Evolutionary conservation across 2,888 invertebrate species (phyloP).

Genomic region (Dynastes grantii): DNA sequence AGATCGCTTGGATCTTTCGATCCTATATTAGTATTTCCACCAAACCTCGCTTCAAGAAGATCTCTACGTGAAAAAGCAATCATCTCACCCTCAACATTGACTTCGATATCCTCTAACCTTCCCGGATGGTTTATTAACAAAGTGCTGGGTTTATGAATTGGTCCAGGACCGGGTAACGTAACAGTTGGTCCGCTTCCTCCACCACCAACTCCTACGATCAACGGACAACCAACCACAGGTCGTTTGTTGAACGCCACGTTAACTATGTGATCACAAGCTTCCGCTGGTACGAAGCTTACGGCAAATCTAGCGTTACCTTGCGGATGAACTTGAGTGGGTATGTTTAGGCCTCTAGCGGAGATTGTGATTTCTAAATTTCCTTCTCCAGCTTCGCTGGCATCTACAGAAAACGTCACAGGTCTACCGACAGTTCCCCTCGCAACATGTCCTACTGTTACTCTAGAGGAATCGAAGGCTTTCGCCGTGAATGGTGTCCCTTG

Average conservation of each 20-base stretch:
- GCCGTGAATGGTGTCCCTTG: constrained; percentile 92
- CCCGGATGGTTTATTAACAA: constrained; percentile 86
- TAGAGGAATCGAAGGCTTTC: constrained; percentile 94
- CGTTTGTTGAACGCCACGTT: constrained; percentile 98
- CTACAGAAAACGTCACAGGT: constrained; percentile 95
- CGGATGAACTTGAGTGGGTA: constrained; percentile 84
- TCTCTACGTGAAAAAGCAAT: neutral
- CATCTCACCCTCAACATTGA: constrained; percentile 93
- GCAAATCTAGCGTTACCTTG: constrained; percentile 90
- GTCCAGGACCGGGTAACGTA: constrained; percentile 81
- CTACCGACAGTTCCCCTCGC: constrained; percentile 90
- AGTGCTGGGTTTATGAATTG: constrained; percentile 80
- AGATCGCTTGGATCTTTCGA: too few relatives aligned
- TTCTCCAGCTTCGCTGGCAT: constrained; percentile 97
- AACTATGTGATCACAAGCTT: constrained; percentile 94
- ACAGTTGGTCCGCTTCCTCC: constrained; percentile 80
- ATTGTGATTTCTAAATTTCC: constrained; percentile 98
- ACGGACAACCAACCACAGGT: constrained; percentile 91
- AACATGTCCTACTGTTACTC: constrained; percentile 84
- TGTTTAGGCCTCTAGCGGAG: constrained; percentile 92
- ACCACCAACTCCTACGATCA: constrained; percentile 85
- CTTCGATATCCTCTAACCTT: constrained; percentile 93
- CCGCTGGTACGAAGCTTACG: constrained; percentile 96
- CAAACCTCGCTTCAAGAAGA: constrained; percentile 3
- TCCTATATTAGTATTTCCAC: constrained; percentile 51